Evolutionary conservation across 1,140 invertebrate species (phyloP).

Genomic region (Panagrolaimus sp.): DNA sequence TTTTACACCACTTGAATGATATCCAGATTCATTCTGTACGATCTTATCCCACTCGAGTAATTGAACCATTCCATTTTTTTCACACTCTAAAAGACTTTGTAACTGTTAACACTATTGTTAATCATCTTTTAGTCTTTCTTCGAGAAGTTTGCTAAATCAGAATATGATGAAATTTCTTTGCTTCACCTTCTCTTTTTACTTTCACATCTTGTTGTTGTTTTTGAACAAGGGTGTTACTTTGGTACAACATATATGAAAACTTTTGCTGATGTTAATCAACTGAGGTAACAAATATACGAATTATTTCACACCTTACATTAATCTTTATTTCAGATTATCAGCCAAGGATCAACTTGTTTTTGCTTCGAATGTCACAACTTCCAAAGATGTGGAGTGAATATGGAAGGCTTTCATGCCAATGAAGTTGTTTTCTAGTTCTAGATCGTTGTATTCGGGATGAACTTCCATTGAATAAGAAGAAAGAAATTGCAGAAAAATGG

Average conservation of each 20-base stretch:
- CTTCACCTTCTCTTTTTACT: not conserved
- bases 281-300: not conserved
- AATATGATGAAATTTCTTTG: not conserved
- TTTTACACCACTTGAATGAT: no score
- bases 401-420: not conserved
- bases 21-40: no score
- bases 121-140: slow-evolving; percentile 1
- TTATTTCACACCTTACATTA: no score
- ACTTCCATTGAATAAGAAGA: not conserved
- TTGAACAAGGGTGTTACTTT: not conserved
- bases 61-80: no score
- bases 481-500: not conserved
- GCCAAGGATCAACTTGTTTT: no score
- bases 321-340: no score
- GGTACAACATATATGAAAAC: not conserved
- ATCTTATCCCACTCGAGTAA: no score
- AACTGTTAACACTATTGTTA: no score
- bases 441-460: not conserved
- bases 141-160: not conserved
- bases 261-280: not conserved
- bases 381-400: not conserved
- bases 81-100: no score
- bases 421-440: not conserved
- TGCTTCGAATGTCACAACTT: no score
- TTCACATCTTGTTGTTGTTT: slow-evolving; percentile 3